Conservation (phyloP, 2,797 vertebrate species). For the Picus viridis region DNA sequence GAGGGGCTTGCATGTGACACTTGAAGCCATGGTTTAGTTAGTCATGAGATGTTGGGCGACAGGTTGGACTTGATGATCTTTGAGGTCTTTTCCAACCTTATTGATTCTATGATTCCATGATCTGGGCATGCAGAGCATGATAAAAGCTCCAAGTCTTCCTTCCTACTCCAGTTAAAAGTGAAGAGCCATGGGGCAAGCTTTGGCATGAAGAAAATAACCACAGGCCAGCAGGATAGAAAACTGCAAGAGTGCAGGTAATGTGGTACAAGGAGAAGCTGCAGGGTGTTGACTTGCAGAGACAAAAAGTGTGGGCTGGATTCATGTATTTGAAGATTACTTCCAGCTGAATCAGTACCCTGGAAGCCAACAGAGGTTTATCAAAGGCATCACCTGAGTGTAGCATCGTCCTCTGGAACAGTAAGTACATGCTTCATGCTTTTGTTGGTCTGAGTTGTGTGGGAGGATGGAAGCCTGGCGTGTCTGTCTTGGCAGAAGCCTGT, state of each 20-base stretch:
- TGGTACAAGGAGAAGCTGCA: background rate
- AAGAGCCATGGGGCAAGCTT: background rate
- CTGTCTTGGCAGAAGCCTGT: background rate
- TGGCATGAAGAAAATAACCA: background rate
- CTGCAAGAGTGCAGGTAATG: background rate
- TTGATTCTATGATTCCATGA: too few species aligned
- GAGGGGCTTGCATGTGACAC: too few species aligned
- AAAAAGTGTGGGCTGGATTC: background rate
- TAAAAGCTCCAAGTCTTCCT: background rate
- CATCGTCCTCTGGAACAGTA: background rate
- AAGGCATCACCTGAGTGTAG: background rate
- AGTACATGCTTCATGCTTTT: fast-evolving
- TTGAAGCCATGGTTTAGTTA: too few species aligned
- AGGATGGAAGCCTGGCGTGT: background rate
- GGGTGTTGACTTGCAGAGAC: background rate
- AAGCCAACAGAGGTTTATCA: background rate
- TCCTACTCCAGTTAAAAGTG: background rate
- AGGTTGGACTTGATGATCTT: too few species aligned
- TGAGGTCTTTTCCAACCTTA: too few species aligned
- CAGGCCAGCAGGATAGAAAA: background rate
- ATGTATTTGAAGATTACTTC: background rate
- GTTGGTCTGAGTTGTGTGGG: background rate
- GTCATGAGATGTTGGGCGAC: too few species aligned
- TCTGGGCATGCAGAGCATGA: background rate
- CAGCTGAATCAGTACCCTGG: background rate